Evolutionary conservation across 2,888 invertebrate genomes (phyloP), one percentile per base, ranked within the genome.

Genomic region (Nemotelus nigrinus): DNA sequence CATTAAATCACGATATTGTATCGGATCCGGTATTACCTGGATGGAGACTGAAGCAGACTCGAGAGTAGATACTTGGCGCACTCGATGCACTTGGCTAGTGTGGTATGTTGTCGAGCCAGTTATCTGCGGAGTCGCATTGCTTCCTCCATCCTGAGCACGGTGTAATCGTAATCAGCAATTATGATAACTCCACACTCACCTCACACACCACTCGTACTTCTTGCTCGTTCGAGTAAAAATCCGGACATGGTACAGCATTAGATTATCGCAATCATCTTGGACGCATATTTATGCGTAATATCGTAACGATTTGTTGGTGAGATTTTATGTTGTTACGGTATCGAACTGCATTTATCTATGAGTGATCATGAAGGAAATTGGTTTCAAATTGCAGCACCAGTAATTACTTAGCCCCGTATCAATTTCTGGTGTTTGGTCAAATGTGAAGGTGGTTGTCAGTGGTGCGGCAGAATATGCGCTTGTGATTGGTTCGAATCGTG

Each of bases 1-100:
- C 77, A 77, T 77, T 77, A 77, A 77, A 77, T 77, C 77, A 77
- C 77, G 77, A 77, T 77, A 77, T 77, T 77, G 48, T 77, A 58
- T 67, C 65, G 76, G 55, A 65, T 65, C 76, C 74, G 74, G 74
- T 48, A 74, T 74, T 72, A 47, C 39, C 45, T 45, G 47, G 10
- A 57, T 57, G 57, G 43, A 43, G 63, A 7, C 7, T 63, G 2
- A 39, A 63, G 63, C 7, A 50, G 44, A 53, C 47, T 39, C 45
- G 39, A 41, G 45, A 43, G 50, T 47, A 63, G 25, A 53, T 68
- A 53, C 70, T 43, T 70, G 55, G 43, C 47, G 58, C 45, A 70
- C 70, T 44, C 55, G 70, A 55, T 4, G 3, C 10, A 5, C 45
- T 44, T 45, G n/a, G 8, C n/a, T 45, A n/a, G 45, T 3, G 45